Conservation (phyloP, 2,113 vertebrate species). For the Rhynchopsitta pachyrhyncha region DNA sequence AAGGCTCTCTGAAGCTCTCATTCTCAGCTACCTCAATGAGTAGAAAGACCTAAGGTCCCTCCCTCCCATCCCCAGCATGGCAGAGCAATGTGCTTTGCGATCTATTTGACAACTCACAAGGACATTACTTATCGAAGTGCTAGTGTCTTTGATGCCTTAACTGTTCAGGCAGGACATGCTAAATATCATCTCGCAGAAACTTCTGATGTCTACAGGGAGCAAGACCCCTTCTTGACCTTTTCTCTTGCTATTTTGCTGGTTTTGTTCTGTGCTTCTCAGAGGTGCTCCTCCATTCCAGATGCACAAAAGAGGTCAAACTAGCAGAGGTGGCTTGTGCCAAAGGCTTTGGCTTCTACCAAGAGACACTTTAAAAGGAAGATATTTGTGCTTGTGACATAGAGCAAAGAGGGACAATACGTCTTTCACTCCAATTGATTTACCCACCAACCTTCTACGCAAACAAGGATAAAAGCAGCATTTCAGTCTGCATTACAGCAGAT, state of each 20-base stretch:
- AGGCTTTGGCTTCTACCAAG: slow-evolving; percentile 43
- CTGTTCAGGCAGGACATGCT: slow-evolving; percentile 59
- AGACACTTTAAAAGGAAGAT: slow-evolving; percentile 50
- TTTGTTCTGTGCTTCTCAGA: slow-evolving; percentile 58
- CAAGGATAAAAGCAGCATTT: slow-evolving; percentile 60
- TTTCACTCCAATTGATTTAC: slow-evolving; percentile 57
- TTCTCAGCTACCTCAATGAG: neutral
- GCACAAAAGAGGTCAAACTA: slow-evolving; percentile 59
- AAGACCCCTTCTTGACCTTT: slow-evolving; percentile 60
- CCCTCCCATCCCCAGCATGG: slow-evolving; percentile 2
- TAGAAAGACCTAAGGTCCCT: neutral
- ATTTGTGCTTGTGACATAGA: slow-evolving; percentile 53
- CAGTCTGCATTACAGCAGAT: slow-evolving; percentile 59
- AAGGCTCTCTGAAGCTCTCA: slow-evolving; percentile 24
- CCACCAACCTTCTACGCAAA: slow-evolving; percentile 39
- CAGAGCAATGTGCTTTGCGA: neutral
- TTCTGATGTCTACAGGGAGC: slow-evolving; percentile 65
- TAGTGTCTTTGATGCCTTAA: slow-evolving; percentile 34
- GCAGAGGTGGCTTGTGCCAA: slow-evolving; percentile 56
- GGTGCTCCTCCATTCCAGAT: slow-evolving; percentile 37
- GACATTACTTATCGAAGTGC: slow-evolving; percentile 35
- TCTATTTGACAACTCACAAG: neutral
- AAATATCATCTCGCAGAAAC: slow-evolving; percentile 62
- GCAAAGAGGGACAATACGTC: slow-evolving; percentile 14
- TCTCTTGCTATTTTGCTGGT: slow-evolving; percentile 47